Conservation (phyloP, 2,797 vertebrate species). For the Mus caroli region DNA sequence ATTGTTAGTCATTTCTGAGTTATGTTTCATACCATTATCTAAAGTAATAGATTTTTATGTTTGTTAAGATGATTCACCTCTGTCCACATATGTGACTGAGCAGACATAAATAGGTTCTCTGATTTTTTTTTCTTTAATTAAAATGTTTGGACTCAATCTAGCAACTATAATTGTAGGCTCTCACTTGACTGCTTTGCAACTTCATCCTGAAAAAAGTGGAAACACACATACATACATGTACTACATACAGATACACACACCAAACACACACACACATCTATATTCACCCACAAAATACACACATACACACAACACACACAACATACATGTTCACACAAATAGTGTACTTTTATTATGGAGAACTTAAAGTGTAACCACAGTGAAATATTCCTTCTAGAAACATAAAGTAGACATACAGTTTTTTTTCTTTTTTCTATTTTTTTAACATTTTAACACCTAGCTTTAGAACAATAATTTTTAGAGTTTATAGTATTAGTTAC, state of each 20-base stretch:
- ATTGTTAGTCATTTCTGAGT: neutral
- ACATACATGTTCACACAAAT: fast-evolving
- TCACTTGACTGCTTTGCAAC: neutral
- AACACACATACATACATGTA: neutral
- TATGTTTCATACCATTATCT: neutral
- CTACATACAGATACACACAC: neutral
- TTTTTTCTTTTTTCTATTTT: slow-evolving; percentile 13
- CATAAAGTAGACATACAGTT: neutral
- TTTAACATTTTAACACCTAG: neutral
- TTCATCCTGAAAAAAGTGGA: neutral
- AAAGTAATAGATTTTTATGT: neutral
- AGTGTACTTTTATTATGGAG: neutral
- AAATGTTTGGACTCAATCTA: neutral
- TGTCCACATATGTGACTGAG: neutral
- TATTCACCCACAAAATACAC: neutral
- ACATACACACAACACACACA: neutral
- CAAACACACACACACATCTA: neutral
- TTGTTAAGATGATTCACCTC: neutral
- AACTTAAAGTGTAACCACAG: neutral
- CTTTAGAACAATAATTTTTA: slow-evolving; percentile 8
- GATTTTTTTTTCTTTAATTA: neutral
- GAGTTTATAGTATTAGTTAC: neutral
- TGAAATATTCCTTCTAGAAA: neutral
- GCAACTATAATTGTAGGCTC: neutral
- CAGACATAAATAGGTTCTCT: neutral